Base-by-base conservation (phyloP, 2,113 vertebrate species). In the Chlamydotis undulata region DNA sequence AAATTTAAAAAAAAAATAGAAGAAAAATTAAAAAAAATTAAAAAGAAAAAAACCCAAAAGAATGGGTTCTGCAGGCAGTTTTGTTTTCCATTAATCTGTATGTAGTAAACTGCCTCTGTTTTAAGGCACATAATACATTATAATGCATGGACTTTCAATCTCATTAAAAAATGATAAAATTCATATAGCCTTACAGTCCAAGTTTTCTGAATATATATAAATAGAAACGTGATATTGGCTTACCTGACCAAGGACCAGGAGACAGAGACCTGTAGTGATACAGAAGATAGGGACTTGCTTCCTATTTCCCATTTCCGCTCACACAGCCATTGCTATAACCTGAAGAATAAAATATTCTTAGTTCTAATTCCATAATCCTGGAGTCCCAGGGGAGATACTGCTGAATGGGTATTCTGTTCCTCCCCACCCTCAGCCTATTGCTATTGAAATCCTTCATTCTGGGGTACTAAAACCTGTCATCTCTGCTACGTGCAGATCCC, bases 261-360 rank as follows among this genome's bases (percentile, higher is more conserved):
- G 24, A 31, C 14, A 17, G 8, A 12, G 4, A 13, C 6, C 24
- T 5, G 21, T 5, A 67, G 14, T 24, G 5, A 31, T 41, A 61
- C 1, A 45, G 17, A 65, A 52, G 11, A 33, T 8, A 69, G 28
- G 12, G 8, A 65, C 21, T 17, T 37, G 3, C 14, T 77, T 85
- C 57, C 41, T 49, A 10, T 43, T 71, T 59, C 19, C 10, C 25
- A 26, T 41, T 63, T 73, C 6, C 14, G 33, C 7, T 4, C 10
- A 47, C 14, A 0, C 4, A 21, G 12, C 7, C 9, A 12, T 7
- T 19, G 2, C 3, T 24, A n/a, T 12, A 68, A 21, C 33, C 19
- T 41, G 17, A 65, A 87, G 13, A 84, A 70, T 31, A 65, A 61
- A 26, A 33, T 43, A 29, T 50, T 55, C 8, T 39, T 12, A 7